Base-by-base conservation (phyloP, 2,888 invertebrate species). In the Hypomecis punctinalis region DNA sequence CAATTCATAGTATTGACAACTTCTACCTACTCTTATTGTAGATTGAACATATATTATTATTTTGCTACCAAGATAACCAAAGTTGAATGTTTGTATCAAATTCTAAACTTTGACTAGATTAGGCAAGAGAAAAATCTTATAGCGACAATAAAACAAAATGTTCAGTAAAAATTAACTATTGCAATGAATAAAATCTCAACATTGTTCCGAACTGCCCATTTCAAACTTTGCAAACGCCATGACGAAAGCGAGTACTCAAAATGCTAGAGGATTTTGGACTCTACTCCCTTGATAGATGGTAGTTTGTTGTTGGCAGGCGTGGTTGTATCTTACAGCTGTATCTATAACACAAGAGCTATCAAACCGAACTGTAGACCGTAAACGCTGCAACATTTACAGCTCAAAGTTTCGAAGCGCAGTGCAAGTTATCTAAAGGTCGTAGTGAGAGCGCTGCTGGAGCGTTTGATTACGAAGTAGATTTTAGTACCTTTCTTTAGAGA, bases 321-420 rank as follows among this genome's bases (percentile, higher is more conserved):
- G 8, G 49, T 7, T 9, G 58, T 53, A 48, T 60, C 40, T 45
- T 56, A 40, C 47, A 39, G 56, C 39, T 56, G 63, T 48, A 43
- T 47, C 40, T 51, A 39, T 46, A 63, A 52, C 52, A 56, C 33
- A 55, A 55, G 46, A 56, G 51, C 64, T 56, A 64, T 64, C 55
- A 64, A 64, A 60, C 49, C n/a, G 54, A 64, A 64, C 59, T 64
- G 60, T 51, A 36, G 51, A 59, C 55, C 55, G 60, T 61, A 61
- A 66, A 61, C 61, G 57, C 53, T 59, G 60, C 55, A 60, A 64
- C 64, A 49, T 60, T 63, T 60, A 60, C 59, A 59, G 51, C 55
- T 64, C 55, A 60, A 63, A 64, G 60, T 60, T 60, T 49, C 55
- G 55, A 55, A 64, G 55, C 51, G 46, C 55, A 53, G 60, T 55